Base-by-base conservation (phyloP, 2,888 invertebrate species). In the Aproaerema taeniolella region DNA sequence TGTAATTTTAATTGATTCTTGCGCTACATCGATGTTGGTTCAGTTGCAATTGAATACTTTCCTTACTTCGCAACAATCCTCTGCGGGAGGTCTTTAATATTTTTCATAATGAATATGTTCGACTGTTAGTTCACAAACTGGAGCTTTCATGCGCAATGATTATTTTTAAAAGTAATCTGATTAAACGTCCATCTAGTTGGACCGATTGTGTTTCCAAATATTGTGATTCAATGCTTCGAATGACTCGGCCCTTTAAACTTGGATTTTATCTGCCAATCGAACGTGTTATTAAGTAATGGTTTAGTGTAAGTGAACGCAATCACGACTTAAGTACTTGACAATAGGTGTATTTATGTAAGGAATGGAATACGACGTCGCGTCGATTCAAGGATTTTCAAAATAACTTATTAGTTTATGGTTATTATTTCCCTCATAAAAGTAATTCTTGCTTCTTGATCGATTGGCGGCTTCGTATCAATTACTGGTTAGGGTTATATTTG, bases 71-170 rank as follows among this genome's bases (percentile, higher is more conserved):
- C n/a, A n/a, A n/a, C n/a, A n/a, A n/a, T n/a, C 20, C 20, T 20
- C 15, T 2, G 30, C n/a, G 17, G 24, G 20, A 24, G 17, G 37
- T 37, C 17, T 29, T 38, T 14, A 31, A 15, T 38, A 24, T 24
- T 24, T 24, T 35, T 28, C 28, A 26, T 9, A 29, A 28, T 31
- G 7, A 6, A 14, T 14, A 25, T 36, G 11, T 36, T 1, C 16
- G 25, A 2, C n/a, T n/a, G n/a, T n/a, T n/a, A n/a, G n/a, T n/a
- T n/a, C n/a, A n/a, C 28, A 36, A 15, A 16, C 14, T 25, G 7
- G 10, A 53, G 53, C 56, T 58, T 52, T 65, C 61, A 56, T 57
- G 55, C 55, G 60, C 46, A 52, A 53, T 48, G 39, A 50, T 42
- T 7, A 13, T 30, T 28, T 37, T 29, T 17, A 5, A 12, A 26